Conservation (phyloP, 2,888 invertebrate genomes). For the Spicauda simplicius region DNA sequence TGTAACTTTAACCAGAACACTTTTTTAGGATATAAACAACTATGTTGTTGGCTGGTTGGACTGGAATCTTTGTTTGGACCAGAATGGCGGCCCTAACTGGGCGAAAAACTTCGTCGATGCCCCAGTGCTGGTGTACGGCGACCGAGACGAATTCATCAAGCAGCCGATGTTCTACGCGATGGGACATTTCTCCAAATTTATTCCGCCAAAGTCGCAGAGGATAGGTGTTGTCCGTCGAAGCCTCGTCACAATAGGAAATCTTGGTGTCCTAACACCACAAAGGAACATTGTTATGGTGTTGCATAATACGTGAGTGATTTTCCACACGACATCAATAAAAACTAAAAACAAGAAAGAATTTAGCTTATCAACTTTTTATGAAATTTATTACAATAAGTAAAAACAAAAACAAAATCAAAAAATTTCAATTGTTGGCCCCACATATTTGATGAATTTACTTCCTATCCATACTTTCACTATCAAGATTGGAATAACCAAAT, state of each 20-base stretch:
- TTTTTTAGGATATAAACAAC: slow-evolving; percentile 86
- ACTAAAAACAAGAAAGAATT: too few species aligned
- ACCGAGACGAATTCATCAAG: slow-evolving; percentile 90
- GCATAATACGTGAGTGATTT: slow-evolving; percentile 63
- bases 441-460: too few species aligned
- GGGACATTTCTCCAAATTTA: slow-evolving; percentile 91
- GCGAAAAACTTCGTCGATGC: slow-evolving; percentile 90
- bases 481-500: too few species aligned
- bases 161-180: slow-evolving; percentile 94
- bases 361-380: too few species aligned
- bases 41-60: slow-evolving; percentile 93
- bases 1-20: neutral
- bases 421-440: too few species aligned
- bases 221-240: slow-evolving; percentile 48
- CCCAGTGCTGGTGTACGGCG: slow-evolving; percentile 80
- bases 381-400: too few species aligned
- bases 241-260: slow-evolving; percentile 44
- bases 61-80: slow-evolving; percentile 93
- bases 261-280: slow-evolving; percentile 60
- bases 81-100: slow-evolving; percentile 92
- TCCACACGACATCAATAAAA: neutral
- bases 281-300: slow-evolving; percentile 64
- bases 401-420: too few species aligned
- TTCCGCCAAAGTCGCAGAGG: slow-evolving; percentile 83
- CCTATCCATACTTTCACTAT: too few species aligned